These are phyloP conservation scores for Steromphala cineraria DNA, from an alignment of 2,888 invertebrate species.

Conservation along the genomic window DNA sequence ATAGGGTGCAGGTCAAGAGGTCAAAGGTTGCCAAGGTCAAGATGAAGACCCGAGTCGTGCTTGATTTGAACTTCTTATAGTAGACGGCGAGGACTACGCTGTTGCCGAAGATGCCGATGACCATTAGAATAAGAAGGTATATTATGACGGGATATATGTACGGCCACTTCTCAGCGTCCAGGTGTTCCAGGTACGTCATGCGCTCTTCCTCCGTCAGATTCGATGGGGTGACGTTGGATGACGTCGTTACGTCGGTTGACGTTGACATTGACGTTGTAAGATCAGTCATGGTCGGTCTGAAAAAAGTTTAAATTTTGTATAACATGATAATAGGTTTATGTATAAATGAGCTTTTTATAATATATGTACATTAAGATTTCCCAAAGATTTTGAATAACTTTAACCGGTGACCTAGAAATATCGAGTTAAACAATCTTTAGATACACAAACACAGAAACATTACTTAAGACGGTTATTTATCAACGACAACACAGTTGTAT, in stretches of 20 bases:
- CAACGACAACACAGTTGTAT: no score
- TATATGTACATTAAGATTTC: no score
- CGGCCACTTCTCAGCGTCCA: slow-evolving; percentile 10
- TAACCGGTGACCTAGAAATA: no score
- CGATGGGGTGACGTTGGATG: not conserved
- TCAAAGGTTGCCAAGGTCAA: slow-evolving; percentile 12
- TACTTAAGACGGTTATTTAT: no score
- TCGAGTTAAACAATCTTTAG: no score
- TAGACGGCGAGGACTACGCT: slow-evolving; percentile 16
- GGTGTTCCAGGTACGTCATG: not conserved
- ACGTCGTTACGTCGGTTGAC: not conserved
- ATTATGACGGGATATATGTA: slow-evolving; percentile 10
- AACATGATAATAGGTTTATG: no score
- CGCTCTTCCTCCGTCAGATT: slow-evolving; percentile 3
- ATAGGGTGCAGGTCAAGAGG: slow-evolving; percentile 4
- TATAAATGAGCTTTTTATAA: no score
- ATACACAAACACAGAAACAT: no score
- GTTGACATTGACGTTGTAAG: no score
- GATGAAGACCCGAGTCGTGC: not conserved
- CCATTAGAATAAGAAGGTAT: slow-evolving; percentile 6
- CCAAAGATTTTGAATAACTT: no score
- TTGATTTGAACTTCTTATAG: not conserved
- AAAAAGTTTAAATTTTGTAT: no score
- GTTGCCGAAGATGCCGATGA: slow-evolving; percentile 16
- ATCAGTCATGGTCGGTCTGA: no score